Base-by-base conservation (phyloP, 1,140 invertebrate species). In the Conus ventricosus region DNA sequence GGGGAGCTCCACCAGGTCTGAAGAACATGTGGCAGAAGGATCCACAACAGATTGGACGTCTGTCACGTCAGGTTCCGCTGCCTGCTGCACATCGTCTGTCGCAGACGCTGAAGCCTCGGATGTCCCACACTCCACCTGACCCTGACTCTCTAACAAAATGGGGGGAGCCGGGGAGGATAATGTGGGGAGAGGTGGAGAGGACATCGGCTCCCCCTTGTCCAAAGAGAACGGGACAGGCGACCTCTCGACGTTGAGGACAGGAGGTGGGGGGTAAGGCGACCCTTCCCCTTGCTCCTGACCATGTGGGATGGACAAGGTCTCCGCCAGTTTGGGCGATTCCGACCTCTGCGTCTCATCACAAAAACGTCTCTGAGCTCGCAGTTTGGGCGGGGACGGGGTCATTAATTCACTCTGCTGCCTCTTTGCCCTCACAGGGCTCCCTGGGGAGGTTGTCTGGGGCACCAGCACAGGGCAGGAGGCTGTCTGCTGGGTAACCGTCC, bases 251-350 rank as follows among this genome's bases (percentile, higher is more conserved):
- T 51, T 87, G 20, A 87, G 85, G 23, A 78, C 53, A 11, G 85
- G 85, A 5, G 85, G 85, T 4, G 75, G 85, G n/a, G 71, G 85
- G 54, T 87, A 87, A 10, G 85, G 85, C n/a, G 85, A 87, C 20
- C 85, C 71, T 53, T 80, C 27, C n/a, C 71, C 75, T 8, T 57
- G 20, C 27, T 55, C 39, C 53, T 87, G 71, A 15, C 17, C 15
- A 6, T 39, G 54, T 5, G 39, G 75, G 23, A 80, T 20, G 5
- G 85, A 57, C 67, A 87, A 53, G 7, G 63, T 75, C 7, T 75
- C 84, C 15, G 25, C 11, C 17, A 51, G 15, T 80, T 23, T 25
- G 51, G 71, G 75, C 5, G 85, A 60, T 25, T 25, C 54, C 10
- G 51, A 51, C 10, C 23, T 6, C 53, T 76, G 4, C 27, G 8